Percentiles rank a stretch among this genome's conserved stretches.
phyloP scores from a whole-genome alignment of 1,140 invertebrate genomes.

The Pogonus chalceus region DNA sequence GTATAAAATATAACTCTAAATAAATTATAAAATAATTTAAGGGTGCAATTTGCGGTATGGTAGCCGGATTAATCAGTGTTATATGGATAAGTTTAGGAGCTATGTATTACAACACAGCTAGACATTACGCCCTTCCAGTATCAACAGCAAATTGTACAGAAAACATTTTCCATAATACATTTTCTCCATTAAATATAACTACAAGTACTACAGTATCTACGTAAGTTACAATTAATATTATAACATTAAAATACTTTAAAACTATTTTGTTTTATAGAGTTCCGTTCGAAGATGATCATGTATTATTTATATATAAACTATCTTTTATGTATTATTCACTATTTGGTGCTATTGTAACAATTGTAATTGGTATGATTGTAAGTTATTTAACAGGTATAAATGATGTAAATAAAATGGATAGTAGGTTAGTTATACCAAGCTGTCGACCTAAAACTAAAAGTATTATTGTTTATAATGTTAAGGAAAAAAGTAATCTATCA shows the following conservation, averaged over 20 bases:
- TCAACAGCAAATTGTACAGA: neutral
- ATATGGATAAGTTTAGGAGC: neutral
- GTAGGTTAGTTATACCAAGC: neutral
- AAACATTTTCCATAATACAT: too few species aligned
- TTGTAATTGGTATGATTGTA: slow-evolving; percentile 36
- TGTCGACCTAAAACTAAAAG: too few species aligned
- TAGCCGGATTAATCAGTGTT: neutral
- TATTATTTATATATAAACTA: slow-evolving; percentile 20
- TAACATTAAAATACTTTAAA: too few species aligned
- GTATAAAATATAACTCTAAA: too few species aligned
- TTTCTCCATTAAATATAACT: too few species aligned
- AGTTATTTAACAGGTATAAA: slow-evolving; percentile 36
- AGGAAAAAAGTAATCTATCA: too few species aligned
- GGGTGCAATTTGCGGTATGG: neutral
- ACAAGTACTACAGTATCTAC: too few species aligned
- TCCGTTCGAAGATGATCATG: too few species aligned
- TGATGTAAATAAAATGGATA: neutral
- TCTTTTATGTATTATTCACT: slow-evolving; percentile 42
- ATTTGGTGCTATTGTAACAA: slow-evolving; percentile 31
- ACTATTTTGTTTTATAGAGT: too few species aligned
- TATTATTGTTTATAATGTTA: too few species aligned
- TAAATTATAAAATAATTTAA: too few species aligned
- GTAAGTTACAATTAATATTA: too few species aligned
- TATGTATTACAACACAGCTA: neutral
- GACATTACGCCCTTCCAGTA: neutral